Evolutionary conservation across 2,888 invertebrate species (phyloP).

Genomic region (Ophonus ardosiacus): DNA sequence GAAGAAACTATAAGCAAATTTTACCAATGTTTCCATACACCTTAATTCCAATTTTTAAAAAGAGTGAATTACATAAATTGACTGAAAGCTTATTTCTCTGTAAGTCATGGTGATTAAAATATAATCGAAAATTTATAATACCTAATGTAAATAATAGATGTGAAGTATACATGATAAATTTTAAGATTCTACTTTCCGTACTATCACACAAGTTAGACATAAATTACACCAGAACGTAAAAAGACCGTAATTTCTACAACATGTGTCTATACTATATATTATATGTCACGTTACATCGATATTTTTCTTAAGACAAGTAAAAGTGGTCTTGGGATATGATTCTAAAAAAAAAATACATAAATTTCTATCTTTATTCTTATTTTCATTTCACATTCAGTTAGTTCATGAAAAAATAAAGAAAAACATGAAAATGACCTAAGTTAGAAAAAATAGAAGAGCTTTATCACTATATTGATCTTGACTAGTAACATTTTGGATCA

Average conservation of each 20-base stretch:
- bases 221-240: not conserved
- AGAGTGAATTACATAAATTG: too few species aligned
- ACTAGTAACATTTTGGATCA: conserved; percentile 64
- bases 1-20: too few species aligned
- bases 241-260: not conserved
- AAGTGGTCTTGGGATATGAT: conserved; percentile 46
- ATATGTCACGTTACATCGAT: not conserved
- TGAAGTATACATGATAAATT: too few species aligned
- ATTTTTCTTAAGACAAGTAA: not conserved
- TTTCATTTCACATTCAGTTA: conserved; percentile 55
- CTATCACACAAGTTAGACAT: too few species aligned
- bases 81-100: too few species aligned
- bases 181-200: too few species aligned
- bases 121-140: too few species aligned
- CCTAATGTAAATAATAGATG: too few species aligned
- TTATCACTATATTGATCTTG: conserved; percentile 63
- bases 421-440: conserved; percentile 57
- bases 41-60: too few species aligned
- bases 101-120: too few species aligned
- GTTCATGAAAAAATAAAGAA: conserved; percentile 52
- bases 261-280: not conserved
- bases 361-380: conserved; percentile 49
- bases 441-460: conserved; percentile 64
- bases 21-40: too few species aligned
- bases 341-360: conserved; percentile 56